These are phyloP conservation scores for Prinia subflava DNA, from an alignment of 2,113 vertebrate genomes.

Conservation along the genomic window DNA sequence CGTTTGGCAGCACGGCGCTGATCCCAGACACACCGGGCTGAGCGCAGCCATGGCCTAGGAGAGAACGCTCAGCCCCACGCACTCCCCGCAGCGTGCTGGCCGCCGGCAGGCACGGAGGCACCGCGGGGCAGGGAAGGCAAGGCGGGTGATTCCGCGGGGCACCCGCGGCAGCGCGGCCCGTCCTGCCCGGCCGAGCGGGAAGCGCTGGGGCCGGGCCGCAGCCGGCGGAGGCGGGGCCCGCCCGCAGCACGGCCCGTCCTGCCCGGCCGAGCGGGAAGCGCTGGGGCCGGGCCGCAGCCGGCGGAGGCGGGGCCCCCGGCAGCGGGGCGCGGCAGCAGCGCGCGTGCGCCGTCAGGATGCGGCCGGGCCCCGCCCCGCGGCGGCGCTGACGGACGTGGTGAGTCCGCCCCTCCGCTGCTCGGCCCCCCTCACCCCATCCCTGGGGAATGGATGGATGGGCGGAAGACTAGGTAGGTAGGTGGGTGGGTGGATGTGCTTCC, in stretches of 20 bases:
- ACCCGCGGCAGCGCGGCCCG: too few species aligned
- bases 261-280: background rate
- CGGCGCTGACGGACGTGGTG: background rate
- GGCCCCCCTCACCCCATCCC: background rate
- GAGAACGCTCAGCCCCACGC: background rate
- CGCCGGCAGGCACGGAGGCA: too few species aligned
- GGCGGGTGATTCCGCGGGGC: rapidly evolving
- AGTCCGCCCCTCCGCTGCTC: background rate
- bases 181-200: background rate
- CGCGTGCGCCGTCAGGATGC: background rate
- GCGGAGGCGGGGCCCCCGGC: rapidly evolving
- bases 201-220: rapidly evolving
- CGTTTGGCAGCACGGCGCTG: background rate
- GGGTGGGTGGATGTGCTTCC: too few species aligned
- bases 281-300: rapidly evolving
- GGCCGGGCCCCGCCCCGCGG: background rate
- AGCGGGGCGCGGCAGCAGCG: too few species aligned
- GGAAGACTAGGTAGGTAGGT: background rate
- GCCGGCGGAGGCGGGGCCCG: rapidly evolving
- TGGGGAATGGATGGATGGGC: background rate
- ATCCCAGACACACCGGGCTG: rapidly evolving
- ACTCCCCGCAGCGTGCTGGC: rapidly evolving
- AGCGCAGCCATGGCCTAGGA: rapidly evolving
- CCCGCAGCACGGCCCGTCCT: background rate
- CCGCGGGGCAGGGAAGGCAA: too few species aligned